Evolutionary conservation across 92 coral and sea anemone species (phyloP), one percentile per base, ranked within the genome.

Genomic region (Pocillopora meandrina): DNA sequence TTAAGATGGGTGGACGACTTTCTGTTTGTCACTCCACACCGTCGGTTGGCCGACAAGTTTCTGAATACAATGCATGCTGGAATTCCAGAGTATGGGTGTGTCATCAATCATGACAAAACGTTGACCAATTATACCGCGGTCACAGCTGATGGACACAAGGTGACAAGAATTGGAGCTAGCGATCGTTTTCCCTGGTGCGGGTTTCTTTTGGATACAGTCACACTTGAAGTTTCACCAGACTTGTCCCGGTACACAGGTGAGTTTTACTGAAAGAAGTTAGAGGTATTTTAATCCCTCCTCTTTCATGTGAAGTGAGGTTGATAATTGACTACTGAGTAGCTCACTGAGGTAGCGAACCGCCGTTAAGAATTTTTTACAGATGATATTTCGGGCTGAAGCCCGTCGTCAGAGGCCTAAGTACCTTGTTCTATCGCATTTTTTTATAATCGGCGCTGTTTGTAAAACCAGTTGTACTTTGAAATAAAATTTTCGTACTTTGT

Each of bases 1-100:
- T 74, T 96, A 75, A 92, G 99, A 73, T 94, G 95, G 98, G 94
- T 96, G 14, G 99, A 96, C 63, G 99, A 96, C 84, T 94, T 90
- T 71, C 87, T 96, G 36, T 79, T 94, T 31, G 78, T 96, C 57
- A 92, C 99, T 12, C 94, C 94, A 10, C 63, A 71, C 86, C 68
- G 67, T 78, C 26, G 71, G 23, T 76, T 86, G 61, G 93, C 95
- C 9, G 85, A 84, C 14, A 64, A 74, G 56, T 92, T 92, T 69
- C 91, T 92, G 71, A 76, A 85, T 85, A 70, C 63, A 33, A 92
- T 92, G 95, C 88, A 87, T 74, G 89, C 85, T 56, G 95, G 92
- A 70, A 91, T 93, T 47, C 96, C 95, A 10, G 93, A 87, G 56
- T 94, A 90, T 86, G 98, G 98, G 65, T 92, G 96, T 70, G 72